Conservation (phyloP, 2,888 invertebrate genomes). For the Polyommatus icarus region DNA sequence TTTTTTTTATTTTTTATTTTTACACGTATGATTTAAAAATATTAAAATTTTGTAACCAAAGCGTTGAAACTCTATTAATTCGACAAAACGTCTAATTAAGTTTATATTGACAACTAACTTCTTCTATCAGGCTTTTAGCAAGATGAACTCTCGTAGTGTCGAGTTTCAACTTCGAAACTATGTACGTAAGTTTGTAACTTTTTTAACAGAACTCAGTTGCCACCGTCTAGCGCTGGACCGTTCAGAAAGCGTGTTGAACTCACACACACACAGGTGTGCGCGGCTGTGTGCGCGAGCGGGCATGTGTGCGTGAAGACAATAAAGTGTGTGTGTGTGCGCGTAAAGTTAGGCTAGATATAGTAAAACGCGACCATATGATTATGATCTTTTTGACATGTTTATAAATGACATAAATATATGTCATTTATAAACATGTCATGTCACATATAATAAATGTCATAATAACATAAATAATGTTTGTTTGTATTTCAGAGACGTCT, state of each 20-base stretch:
- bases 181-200: constrained; percentile 30
- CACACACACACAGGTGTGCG: constrained; percentile 53
- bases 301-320: constrained; percentile 54
- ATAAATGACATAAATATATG: too few relatives aligned
- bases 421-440: too few relatives aligned
- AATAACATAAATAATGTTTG: constrained; percentile 2
- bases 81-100: too few relatives aligned
- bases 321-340: constrained; percentile 51
- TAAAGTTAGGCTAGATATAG: constrained; percentile 47
- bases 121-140: background rate
- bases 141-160: background rate
- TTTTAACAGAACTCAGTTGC: constrained; percentile 51
- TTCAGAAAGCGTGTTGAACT: constrained; percentile 55
- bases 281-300: constrained; percentile 46
- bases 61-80: too few relatives aligned
- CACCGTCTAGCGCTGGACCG: constrained; percentile 49
- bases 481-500: background rate
- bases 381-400: constrained; percentile 47
- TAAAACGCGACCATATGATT: constrained; percentile 47
- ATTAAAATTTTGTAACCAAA: too few relatives aligned
- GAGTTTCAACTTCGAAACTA: constrained; percentile 16
- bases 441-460: background rate
- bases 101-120: too few relatives aligned
- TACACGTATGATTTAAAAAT: too few relatives aligned
- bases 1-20: too few relatives aligned